phyloP scores from a whole-genome alignment of 2,888 invertebrate species.

The Erannis defoliaria region DNA sequence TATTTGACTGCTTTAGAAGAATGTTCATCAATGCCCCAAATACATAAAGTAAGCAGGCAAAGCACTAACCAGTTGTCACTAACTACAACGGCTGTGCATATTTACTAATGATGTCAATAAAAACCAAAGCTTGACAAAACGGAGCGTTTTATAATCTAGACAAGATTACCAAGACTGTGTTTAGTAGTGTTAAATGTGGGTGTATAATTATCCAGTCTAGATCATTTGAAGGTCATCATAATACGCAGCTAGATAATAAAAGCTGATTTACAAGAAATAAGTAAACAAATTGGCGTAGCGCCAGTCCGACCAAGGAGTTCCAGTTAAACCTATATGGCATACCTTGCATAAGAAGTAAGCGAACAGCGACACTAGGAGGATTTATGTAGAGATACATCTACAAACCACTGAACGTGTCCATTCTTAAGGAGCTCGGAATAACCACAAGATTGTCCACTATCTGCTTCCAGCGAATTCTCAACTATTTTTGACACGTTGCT shows the following conservation, averaged over 20 bases:
- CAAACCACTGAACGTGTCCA: no score
- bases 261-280: constrained; percentile 49
- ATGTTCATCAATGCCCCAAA: no score
- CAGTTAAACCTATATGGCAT: neutral
- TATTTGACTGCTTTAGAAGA: neutral
- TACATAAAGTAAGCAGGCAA: neutral
- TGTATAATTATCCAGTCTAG: constrained; percentile 52
- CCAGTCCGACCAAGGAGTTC: constrained; percentile 1
- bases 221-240: constrained; percentile 56
- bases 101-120: neutral
- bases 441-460: no score
- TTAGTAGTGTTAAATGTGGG: constrained; percentile 49
- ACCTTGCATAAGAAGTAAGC: neutral
- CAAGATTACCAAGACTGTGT: constrained; percentile 16
- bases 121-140: neutral
- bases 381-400: no score
- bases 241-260: constrained; percentile 57
- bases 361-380: neutral
- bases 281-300: constrained; percentile 39
- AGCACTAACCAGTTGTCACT: neutral
- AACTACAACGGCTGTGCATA: neutral
- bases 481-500: no score
- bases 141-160: neutral
- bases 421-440: no score
- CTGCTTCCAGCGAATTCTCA: no score